Evolutionary conservation across 2,888 invertebrate genomes (phyloP).

Genomic region (Ceramica pisi): DNA sequence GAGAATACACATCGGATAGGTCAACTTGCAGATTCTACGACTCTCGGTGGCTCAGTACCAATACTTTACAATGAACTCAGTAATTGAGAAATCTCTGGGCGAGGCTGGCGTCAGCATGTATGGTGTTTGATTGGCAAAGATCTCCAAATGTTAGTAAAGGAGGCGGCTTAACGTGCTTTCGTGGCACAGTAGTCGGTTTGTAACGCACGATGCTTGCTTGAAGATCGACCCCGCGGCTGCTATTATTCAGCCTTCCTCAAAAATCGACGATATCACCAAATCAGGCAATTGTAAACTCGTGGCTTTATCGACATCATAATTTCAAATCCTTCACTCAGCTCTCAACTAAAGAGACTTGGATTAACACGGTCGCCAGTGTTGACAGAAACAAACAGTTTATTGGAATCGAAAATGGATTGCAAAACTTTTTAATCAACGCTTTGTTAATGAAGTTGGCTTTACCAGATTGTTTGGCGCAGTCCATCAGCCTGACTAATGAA

Average conservation of each 20-base stretch:
- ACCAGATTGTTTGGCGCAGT: neutral
- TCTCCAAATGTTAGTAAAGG: too few species aligned
- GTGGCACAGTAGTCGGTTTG: too few species aligned
- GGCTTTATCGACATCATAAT: neutral
- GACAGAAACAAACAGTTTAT: neutral
- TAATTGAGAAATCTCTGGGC: too few species aligned
- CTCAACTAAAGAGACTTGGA: neutral
- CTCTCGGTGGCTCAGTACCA: too few species aligned
- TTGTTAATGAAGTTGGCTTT: neutral
- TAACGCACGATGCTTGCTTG: too few species aligned
- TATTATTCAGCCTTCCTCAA: neutral
- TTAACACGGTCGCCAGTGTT: neutral
- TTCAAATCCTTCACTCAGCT: neutral
- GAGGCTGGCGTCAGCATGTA: too few species aligned
- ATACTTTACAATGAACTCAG: too few species aligned
- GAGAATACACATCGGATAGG: too few species aligned
- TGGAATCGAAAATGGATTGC: neutral
- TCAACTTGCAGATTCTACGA: too few species aligned
- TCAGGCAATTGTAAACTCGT: neutral
- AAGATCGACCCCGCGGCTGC: too few species aligned
- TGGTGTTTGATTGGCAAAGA: too few species aligned
- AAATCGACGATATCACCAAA: neutral
- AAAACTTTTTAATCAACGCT: constrained; percentile 6
- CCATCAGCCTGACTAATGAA: neutral
- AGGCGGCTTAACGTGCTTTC: too few species aligned